Percentiles rank a stretch among this genome's conserved stretches.
phyloP scores from a whole-genome alignment of 2,113 vertebrate species.

The Hippocampus guttulatus region DNA sequence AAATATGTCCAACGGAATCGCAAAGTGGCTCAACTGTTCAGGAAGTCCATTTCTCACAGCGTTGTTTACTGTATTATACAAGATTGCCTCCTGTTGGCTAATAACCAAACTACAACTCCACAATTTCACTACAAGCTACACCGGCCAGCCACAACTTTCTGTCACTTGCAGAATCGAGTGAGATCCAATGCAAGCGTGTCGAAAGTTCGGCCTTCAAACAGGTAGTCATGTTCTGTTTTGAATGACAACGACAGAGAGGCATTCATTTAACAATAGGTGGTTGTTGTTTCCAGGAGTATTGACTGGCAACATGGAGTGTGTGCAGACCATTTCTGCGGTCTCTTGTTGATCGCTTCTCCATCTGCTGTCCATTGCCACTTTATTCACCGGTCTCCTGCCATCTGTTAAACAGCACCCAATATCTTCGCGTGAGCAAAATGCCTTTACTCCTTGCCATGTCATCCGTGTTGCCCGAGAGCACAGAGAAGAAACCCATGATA shows the following conservation, averaged over 20 bases:
- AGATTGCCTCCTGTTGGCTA: constrained; percentile 61
- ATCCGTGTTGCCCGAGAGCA: constrained; percentile 59
- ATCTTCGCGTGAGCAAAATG: constrained; percentile 64
- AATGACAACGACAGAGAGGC: background rate
- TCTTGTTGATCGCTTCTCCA: constrained; percentile 61
- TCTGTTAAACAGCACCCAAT: constrained; percentile 63
- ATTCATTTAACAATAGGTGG: background rate
- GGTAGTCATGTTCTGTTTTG: background rate
- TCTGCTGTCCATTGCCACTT: constrained; percentile 67
- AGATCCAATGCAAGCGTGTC: background rate
- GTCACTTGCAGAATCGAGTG: background rate
- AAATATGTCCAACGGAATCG: background rate
- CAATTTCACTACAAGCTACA: background rate
- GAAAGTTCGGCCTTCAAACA: background rate
- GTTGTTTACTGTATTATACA: constrained; percentile 36
- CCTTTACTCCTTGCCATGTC: constrained; percentile 54
- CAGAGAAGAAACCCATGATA: constrained; percentile 61
- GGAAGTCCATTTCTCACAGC: background rate
- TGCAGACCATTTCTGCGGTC: constrained; percentile 31
- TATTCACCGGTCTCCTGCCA: constrained; percentile 63
- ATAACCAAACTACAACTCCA: constrained; percentile 11
- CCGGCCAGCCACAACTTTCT: background rate
- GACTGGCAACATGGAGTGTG: constrained; percentile 24
- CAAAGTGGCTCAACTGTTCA: background rate
- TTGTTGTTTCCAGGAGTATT: background rate